These are phyloP conservation scores for Melanotaenia duboulayi DNA, from an alignment of 2,113 vertebrate genomes.

Conservation along the genomic window DNA sequence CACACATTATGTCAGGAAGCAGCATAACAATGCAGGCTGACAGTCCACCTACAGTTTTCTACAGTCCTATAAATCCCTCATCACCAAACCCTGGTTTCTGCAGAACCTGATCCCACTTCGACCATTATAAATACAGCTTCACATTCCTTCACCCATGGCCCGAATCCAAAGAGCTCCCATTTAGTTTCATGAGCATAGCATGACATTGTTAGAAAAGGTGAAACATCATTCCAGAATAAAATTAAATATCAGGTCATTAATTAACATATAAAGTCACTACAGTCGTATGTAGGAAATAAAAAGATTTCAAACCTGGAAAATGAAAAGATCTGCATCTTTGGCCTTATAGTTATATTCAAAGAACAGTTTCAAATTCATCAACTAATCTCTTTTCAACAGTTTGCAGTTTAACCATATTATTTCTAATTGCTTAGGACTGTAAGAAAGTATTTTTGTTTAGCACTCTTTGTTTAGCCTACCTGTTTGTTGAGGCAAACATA, in stretches of 20 bases:
- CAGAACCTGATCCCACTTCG: too few relatives aligned
- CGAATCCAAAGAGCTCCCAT: neutral
- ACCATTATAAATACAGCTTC: too few relatives aligned
- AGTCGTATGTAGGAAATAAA: too few relatives aligned
- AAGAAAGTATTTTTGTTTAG: neutral
- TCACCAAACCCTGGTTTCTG: too few relatives aligned
- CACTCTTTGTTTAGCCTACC: neutral
- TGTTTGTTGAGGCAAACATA: neutral
- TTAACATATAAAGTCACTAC: neutral
- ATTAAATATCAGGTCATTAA: neutral
- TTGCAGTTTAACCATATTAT: neutral
- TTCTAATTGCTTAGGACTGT: neutral
- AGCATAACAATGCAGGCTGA: neutral
- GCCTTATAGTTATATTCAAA: neutral
- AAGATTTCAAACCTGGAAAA: neutral
- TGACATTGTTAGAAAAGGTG: conserved; percentile 35
- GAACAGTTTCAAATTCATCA: neutral
- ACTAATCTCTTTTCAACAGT: neutral
- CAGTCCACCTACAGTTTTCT: neutral
- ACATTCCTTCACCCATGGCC: too few relatives aligned
- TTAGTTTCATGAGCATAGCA: conserved; percentile 38
- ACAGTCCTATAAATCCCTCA: neutral
- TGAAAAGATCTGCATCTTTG: neutral
- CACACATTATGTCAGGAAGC: conserved; percentile 21
- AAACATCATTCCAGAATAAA: neutral